Conservation (phyloP, 2,797 vertebrate species). For the Danio albolineatus region DNA sequence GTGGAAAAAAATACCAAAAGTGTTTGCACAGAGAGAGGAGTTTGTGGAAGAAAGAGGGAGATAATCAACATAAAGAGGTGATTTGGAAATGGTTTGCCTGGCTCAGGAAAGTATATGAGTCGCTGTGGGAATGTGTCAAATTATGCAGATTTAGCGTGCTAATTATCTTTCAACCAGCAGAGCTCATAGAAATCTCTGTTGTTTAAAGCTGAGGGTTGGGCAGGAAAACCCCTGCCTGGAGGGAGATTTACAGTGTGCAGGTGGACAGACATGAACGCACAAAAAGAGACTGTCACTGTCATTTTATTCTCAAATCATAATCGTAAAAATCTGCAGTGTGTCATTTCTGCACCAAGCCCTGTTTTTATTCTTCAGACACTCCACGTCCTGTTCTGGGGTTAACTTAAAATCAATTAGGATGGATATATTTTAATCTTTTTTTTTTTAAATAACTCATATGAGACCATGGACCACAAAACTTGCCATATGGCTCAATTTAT, state of each 20-base stretch:
- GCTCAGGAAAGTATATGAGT: conserved; percentile 29
- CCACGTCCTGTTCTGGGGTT: no score
- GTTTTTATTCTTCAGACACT: neutral
- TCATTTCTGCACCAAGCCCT: neutral
- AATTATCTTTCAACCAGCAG: conserved; percentile 48
- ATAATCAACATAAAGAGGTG: conserved; percentile 30
- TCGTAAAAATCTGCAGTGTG: neutral
- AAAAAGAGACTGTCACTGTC: neutral
- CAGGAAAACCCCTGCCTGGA: conserved; percentile 8
- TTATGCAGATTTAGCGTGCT: conserved; percentile 50
- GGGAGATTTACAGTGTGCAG: neutral
- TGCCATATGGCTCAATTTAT: no score
- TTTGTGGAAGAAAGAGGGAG: neutral
- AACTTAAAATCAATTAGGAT: no score
- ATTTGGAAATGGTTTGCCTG: conserved; percentile 27
- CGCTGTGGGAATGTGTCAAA: conserved; percentile 44
- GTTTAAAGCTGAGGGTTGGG: conserved; percentile 18
- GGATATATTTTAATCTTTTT: no score
- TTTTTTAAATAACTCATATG: no score
- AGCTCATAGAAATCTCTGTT: conserved; percentile 19
- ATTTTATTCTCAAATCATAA: conserved; percentile 17
- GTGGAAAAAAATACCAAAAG: neutral
- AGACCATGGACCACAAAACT: no score
- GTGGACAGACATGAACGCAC: conserved; percentile 8
- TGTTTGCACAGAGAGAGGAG: neutral